Percentiles rank a stretch among this genome's conserved stretches.
These are phyloP conservation scores for Iselma pallidipennis DNA, from an alignment of 2,888 invertebrate genomes.

Conservation along the genomic window DNA sequence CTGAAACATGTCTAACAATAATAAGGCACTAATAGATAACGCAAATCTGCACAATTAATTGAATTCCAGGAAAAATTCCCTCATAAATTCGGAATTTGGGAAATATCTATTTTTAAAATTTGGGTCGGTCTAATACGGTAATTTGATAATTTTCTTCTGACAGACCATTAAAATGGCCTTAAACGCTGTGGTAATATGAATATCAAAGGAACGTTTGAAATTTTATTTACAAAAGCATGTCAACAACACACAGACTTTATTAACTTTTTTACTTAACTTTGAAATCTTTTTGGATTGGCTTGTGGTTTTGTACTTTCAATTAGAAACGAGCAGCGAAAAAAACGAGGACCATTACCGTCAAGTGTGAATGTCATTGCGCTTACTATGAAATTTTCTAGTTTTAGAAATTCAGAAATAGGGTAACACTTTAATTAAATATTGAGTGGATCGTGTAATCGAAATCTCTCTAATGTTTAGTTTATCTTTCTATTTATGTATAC, in stretches of 20 bases:
- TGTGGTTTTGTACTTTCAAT: background rate
- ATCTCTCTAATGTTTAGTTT: conserved; percentile 14
- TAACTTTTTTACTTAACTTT: conserved; percentile 23
- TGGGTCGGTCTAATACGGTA: background rate
- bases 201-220: conserved; percentile 21
- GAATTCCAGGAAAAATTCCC: too few relatives aligned
- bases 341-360: background rate
- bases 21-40: too few relatives aligned
- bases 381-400: background rate
- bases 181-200: conserved; percentile 18
- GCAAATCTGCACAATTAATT: too few relatives aligned
- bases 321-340: background rate
- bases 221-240: conserved; percentile 24
- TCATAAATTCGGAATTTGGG: too few relatives aligned
- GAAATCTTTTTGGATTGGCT: background rate
- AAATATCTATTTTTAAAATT: too few relatives aligned
- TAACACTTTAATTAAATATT: background rate
- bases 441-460: background rate
- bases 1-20: too few relatives aligned
- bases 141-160: background rate
- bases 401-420: background rate
- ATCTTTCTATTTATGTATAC: conserved; percentile 19
- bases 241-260: conserved; percentile 24
- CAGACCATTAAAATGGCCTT: conserved; percentile 11
- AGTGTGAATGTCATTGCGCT: background rate